Percentiles rank a stretch among this genome's conserved stretches.
These are phyloP conservation scores for Mus spicilegus DNA, from an alignment of 2,113 vertebrate species.

Conservation along the genomic window DNA sequence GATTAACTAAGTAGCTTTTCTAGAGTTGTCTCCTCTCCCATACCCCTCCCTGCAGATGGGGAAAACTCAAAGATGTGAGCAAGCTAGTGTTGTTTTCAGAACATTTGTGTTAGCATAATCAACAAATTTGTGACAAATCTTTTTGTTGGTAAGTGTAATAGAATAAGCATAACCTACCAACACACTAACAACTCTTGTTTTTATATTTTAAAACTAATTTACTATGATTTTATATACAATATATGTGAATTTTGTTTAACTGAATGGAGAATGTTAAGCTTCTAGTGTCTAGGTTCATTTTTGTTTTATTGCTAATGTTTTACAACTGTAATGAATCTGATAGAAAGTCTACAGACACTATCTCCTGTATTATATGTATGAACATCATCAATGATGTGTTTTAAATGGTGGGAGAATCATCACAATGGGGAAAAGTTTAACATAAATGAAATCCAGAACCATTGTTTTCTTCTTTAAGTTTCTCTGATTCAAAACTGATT, in stretches of 20 bases:
- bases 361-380: background rate
- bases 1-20: constrained; percentile 65
- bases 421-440: constrained; percentile 37
- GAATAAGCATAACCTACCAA: constrained; percentile 51
- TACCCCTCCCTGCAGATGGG: background rate
- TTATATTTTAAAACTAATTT: constrained; percentile 10
- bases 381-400: background rate
- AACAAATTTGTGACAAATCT: constrained; percentile 51
- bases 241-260: background rate
- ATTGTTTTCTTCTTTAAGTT: background rate
- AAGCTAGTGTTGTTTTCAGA: constrained; percentile 58
- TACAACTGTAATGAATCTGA: background rate
- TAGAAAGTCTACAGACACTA: background rate
- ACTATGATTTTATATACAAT: constrained; percentile 26
- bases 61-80: constrained; percentile 41
- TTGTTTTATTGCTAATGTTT: constrained; percentile 33
- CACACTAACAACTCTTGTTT: background rate
- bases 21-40: constrained; percentile 40
- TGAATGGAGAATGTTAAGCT: background rate
- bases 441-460: background rate
- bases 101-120: constrained; percentile 65
- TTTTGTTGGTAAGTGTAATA: constrained; percentile 53
- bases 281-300: background rate
- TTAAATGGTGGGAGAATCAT: constrained; percentile 22
- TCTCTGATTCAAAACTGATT: constrained; percentile 42